phyloP scores from a whole-genome alignment of 2,113 vertebrate species.

The Scomber japonicus region DNA sequence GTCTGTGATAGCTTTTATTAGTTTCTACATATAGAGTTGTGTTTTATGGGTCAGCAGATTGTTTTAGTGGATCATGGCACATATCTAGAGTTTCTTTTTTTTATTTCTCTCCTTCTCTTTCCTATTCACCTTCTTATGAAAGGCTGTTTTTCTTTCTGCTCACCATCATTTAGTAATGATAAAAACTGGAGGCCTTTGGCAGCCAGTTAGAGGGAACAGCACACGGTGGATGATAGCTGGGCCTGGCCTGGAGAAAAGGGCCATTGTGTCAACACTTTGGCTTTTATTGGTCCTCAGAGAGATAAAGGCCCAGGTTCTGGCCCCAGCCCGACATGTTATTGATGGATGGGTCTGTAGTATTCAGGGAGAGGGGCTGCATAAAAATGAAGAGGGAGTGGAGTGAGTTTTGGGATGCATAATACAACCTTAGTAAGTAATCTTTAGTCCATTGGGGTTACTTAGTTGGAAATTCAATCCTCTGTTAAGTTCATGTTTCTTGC shows the following conservation, averaged over 20 bases:
- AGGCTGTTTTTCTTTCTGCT: constrained; percentile 65
- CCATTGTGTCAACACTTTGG: constrained; percentile 80
- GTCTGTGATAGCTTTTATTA: constrained; percentile 56
- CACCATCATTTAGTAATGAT: constrained; percentile 73
- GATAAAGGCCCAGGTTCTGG: constrained; percentile 66
- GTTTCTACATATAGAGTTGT: constrained; percentile 64
- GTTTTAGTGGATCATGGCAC: constrained; percentile 29
- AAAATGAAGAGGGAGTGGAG: constrained; percentile 57
- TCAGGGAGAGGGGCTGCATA: constrained; percentile 58
- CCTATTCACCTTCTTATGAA: constrained; percentile 45
- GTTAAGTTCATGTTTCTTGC: constrained; percentile 59
- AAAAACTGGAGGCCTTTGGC: constrained; percentile 67
- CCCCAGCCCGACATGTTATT: constrained; percentile 65
- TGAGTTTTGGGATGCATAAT: constrained; percentile 66
- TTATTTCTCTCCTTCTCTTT: constrained; percentile 40
- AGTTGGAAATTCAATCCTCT: constrained; percentile 63
- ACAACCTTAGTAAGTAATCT: constrained; percentile 64
- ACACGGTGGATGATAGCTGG: constrained; percentile 60
- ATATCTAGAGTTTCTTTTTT: constrained; percentile 6
- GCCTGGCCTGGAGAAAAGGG: constrained; percentile 68
- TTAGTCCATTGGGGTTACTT: constrained; percentile 52
- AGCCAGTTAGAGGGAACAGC: constrained; percentile 57
- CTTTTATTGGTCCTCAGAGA: constrained; percentile 81
- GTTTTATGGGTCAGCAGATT: constrained; percentile 61
- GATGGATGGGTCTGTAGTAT: constrained; percentile 77